Conservation (phyloP, 2,113 vertebrate species). For the Pontoporia blainvillei region DNA sequence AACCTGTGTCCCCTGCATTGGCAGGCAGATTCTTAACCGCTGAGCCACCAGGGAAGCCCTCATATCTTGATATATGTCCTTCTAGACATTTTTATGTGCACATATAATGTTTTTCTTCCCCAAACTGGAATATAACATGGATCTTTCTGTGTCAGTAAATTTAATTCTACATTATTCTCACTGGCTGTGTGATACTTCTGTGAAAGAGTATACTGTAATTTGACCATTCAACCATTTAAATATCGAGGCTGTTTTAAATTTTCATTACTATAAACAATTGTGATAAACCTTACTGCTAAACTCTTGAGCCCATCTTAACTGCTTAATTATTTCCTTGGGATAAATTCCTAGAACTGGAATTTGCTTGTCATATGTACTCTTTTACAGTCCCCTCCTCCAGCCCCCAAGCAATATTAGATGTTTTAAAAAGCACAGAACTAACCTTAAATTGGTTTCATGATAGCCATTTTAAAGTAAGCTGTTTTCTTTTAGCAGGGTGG, state of each 20-base stretch:
- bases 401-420: background rate
- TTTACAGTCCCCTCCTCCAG: background rate
- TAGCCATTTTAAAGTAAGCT: conserved; percentile 18
- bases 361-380: background rate
- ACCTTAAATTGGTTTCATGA: conserved; percentile 15
- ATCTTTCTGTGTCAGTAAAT: conserved; percentile 8
- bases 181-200: background rate
- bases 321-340: conserved; percentile 1
- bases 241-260: conserved; percentile 33
- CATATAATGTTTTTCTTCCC: background rate
- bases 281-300: background rate
- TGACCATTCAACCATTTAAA: background rate
- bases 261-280: conserved; percentile 5
- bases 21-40: no score
- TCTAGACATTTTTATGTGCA: background rate
- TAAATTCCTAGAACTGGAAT: conserved; percentile 24
- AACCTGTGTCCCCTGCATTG: no score
- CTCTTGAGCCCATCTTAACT: background rate
- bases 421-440: conserved; percentile 22
- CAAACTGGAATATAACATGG: background rate
- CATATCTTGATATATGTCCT: background rate
- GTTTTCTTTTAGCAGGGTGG: background rate
- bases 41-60: no score
- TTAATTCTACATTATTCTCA: conserved; percentile 35
- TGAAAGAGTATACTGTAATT: background rate